Percentiles rank a stretch among this genome's conserved stretches.
These are phyloP conservation scores for Limosa lapponica DNA, from an alignment of 2,797 vertebrate species.

Conservation along the genomic window DNA sequence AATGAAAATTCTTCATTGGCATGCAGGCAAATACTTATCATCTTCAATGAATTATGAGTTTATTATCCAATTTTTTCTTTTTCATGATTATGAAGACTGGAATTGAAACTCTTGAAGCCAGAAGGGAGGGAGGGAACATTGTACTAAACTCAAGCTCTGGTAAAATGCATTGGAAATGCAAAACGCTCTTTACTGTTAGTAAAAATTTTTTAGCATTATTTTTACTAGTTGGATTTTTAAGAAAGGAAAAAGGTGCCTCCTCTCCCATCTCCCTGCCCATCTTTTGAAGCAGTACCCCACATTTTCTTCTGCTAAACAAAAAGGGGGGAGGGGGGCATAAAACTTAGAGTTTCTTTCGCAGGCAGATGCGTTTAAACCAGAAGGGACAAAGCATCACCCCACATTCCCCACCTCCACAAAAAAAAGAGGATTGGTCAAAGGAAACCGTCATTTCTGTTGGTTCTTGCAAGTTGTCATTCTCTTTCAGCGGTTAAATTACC, in stretches of 20 bases:
- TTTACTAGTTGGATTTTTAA: neutral
- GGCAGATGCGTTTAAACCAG: neutral
- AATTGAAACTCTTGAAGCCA: neutral
- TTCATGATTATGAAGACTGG: neutral
- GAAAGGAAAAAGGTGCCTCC: neutral
- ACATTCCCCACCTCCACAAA: fast-evolving
- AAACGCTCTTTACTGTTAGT: neutral
- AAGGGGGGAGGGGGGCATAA: fast-evolving
- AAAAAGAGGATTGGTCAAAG: neutral
- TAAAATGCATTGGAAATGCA: neutral
- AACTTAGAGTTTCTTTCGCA: neutral
- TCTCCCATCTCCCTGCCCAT: neutral
- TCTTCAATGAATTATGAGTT: neutral
- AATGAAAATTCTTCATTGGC: neutral
- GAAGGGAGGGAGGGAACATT: neutral
- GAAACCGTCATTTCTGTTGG: neutral
- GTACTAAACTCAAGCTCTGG: neutral
- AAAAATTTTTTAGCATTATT: neutral
- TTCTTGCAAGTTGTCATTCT: neutral
- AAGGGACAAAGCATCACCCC: neutral
- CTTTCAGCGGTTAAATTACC: neutral
- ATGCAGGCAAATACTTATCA: neutral
- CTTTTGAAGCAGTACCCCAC: neutral
- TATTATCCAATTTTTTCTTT: neutral
- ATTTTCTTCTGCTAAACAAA: neutral